Percentiles rank a stretch among this genome's conserved stretches.
These are phyloP conservation scores for Smittia aterrima DNA, from an alignment of 2,888 invertebrate species.

Conservation along the genomic window DNA sequence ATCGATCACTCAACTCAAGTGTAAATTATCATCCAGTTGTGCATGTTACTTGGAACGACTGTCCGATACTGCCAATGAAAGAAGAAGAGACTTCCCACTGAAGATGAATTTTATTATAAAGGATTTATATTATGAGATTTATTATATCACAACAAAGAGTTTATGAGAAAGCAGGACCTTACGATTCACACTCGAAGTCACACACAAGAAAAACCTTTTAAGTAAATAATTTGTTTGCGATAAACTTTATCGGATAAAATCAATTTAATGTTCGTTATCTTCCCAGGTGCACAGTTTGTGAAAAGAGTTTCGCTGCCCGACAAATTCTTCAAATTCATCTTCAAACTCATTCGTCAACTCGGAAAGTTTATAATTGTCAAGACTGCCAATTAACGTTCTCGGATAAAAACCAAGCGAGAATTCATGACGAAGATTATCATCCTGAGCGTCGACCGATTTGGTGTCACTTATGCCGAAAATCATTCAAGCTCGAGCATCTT, in stretches of 20 bases:
- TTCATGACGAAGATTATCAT: conserved; percentile 28
- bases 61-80: too few relatives aligned
- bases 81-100: too few relatives aligned
- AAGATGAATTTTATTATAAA: too few relatives aligned
- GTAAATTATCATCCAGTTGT: too few relatives aligned
- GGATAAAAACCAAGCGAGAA: not conserved
- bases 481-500: not conserved
- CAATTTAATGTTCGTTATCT: not conserved
- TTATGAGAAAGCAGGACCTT: conserved; percentile 1
- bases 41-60: too few relatives aligned
- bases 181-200: not conserved
- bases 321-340: conserved; percentile 13
- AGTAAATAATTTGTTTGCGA: not conserved
- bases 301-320: not conserved
- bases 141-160: not conserved
- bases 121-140: too few relatives aligned
- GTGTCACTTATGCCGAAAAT: not conserved
- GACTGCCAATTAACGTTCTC: not conserved
- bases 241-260: not conserved
- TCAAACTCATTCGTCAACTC: not conserved
- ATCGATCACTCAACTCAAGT: too few relatives aligned
- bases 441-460: not conserved
- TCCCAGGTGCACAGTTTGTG: not conserved
- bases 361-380: not conserved
- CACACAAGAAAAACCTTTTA: conserved; percentile 14